Base-by-base conservation (phyloP, 1,140 invertebrate species). In the Neotoxoptera formosana region DNA sequence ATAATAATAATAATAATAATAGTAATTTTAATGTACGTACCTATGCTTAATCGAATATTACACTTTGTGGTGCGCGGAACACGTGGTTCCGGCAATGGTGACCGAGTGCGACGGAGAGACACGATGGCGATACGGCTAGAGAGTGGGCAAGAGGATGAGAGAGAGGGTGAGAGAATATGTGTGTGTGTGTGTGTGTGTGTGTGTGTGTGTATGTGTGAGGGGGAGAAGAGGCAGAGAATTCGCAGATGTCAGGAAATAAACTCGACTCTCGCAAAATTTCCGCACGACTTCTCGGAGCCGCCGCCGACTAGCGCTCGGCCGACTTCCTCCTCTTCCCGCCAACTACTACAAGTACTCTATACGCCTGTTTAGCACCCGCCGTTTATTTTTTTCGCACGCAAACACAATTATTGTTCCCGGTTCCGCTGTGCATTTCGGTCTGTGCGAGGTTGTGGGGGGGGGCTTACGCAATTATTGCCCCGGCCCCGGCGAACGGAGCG, bases 221-320 rank as follows among this genome's bases (percentile, higher is more conserved):
- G 9, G 11, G 3, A n/a, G 60, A 76, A 53, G 30, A 76, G 60
- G 30, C n/a, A 34, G 60, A 76, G 60, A 76, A 76, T 76, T 76
- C 60, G n/a, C 60, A 76, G 60, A 76, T 76, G 60, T 76, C 60
- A 76, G 60, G 60, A 76, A 76, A 76, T 76, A 76, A 76, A 76
- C 60, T 76, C 60, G 60, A 76, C 60, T 76, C 60, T 76, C 60
- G 60, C 60, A 76, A 76, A 76, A 76, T 34, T 76, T 76, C 60
- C 60, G 60, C 60, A 76, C 60, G 60, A 76, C 1, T 76, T 76
- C 60, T n/a, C 60, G 60, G 14, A 4, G 60, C 60, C 60, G 60
- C 60, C 60, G n/a, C 60, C 60, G n/a, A 76, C 30, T 4, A 67
- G 60, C 60, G 60, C 30, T 11, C 60, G 56, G 25, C 56, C 56